Percentiles rank a stretch among this genome's conserved stretches.
Evolutionary conservation across 1,140 invertebrate genomes (phyloP).

Genomic region (Neuroterus valhalla): DNA sequence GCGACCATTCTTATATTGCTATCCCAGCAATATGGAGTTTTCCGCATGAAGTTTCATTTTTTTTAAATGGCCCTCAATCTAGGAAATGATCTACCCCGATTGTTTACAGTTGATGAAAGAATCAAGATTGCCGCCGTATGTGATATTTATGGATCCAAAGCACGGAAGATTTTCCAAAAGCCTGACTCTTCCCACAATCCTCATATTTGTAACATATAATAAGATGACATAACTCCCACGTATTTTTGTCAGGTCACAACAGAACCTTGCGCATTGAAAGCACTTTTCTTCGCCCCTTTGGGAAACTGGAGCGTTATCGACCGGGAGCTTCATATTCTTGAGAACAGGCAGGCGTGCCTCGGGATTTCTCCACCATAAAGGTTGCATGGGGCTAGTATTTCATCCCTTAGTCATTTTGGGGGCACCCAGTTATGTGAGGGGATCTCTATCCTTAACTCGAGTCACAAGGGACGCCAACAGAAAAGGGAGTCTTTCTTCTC

Average conservation of each 20-base stretch:
- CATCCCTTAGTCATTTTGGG: slow-evolving; percentile 26
- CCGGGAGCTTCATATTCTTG: slow-evolving; percentile 15
- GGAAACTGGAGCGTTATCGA: slow-evolving; percentile 26
- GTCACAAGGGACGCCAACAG: slow-evolving; percentile 25
- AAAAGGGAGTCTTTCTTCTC: slow-evolving; percentile 25
- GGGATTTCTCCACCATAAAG: slow-evolving; percentile 18
- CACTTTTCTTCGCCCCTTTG: slow-evolving; percentile 19
- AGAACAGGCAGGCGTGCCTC: slow-evolving; percentile 1
- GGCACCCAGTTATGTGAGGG: slow-evolving; percentile 22
- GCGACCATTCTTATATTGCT: too few relatives aligned
- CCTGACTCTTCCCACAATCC: too few relatives aligned
- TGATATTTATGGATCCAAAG: too few relatives aligned
- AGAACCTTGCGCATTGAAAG: slow-evolving; percentile 11
- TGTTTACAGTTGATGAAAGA: too few relatives aligned
- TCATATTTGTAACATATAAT: too few relatives aligned
- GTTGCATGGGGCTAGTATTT: slow-evolving; percentile 23
- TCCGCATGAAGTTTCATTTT: too few relatives aligned
- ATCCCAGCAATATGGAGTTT: too few relatives aligned
- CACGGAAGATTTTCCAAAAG: too few relatives aligned
- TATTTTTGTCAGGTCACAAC: background rate
- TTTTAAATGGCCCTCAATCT: too few relatives aligned
- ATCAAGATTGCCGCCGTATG: too few relatives aligned
- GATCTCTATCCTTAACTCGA: slow-evolving; percentile 20
- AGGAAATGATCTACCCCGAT: too few relatives aligned
- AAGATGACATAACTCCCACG: too few relatives aligned